Evolutionary conservation across 2,113 vertebrate species (phyloP).

Genomic region (Daboia siamensis): DNA sequence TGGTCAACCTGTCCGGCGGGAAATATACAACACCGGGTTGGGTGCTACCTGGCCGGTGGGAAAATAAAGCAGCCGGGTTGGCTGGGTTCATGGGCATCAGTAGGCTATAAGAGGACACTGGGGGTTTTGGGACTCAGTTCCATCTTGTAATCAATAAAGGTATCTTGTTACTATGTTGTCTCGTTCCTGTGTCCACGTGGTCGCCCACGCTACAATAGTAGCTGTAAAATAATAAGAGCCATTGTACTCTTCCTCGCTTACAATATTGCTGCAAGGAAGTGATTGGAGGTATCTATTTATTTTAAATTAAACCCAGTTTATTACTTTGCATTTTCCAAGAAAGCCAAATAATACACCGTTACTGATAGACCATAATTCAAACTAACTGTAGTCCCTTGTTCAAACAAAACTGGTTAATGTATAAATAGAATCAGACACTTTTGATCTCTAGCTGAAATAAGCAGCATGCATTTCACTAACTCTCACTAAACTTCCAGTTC

Average conservation of each 20-base stretch:
- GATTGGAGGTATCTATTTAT: neutral
- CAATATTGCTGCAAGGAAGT: neutral
- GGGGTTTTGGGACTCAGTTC: no score
- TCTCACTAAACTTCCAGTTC: neutral
- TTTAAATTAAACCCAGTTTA: neutral
- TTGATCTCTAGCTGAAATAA: neutral
- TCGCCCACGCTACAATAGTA: neutral
- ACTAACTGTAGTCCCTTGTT: neutral
- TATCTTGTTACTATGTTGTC: no score
- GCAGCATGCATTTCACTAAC: neutral
- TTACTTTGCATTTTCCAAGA: neutral
- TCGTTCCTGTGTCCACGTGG: no score
- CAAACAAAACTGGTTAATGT: neutral
- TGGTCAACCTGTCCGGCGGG: no score
- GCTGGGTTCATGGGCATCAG: no score
- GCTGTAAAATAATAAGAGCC: neutral
- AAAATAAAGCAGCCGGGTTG: no score
- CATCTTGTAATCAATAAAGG: no score
- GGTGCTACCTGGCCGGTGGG: no score
- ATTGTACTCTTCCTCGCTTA: neutral
- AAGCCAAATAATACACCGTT: neutral
- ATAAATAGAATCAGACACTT: neutral
- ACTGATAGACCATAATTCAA: neutral
- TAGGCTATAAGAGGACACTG: no score
- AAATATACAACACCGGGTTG: no score